Evolutionary conservation across 2,113 vertebrate species (phyloP).

Genomic region (Microcebus ravelobensis): DNA sequence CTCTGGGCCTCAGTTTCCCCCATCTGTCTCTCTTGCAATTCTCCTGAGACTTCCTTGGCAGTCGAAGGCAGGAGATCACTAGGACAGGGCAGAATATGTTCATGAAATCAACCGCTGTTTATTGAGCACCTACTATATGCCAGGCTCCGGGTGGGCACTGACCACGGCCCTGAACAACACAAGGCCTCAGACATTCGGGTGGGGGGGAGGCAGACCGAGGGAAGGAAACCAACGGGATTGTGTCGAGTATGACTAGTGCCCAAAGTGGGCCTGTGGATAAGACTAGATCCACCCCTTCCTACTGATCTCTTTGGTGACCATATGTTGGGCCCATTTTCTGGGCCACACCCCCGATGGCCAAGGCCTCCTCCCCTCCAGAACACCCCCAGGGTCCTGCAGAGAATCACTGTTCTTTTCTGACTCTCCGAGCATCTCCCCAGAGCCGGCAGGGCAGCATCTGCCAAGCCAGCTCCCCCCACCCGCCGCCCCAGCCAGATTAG

Average conservation of each 20-base stretch:
- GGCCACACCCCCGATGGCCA: neutral
- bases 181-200: neutral
- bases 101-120: neutral
- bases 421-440: neutral
- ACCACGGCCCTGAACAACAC: neutral
- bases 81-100: neutral
- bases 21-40: neutral
- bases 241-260: too few species aligned
- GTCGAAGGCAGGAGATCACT: neutral
- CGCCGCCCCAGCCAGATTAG: conserved; percentile 28
- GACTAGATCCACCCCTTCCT: neutral
- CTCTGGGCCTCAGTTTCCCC: neutral
- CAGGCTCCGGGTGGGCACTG: neutral
- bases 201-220: neutral
- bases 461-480: neutral
- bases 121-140: neutral
- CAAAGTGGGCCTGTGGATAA: too few species aligned
- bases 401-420: neutral
- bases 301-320: neutral
- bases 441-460: neutral
- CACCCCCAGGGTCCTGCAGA: neutral
- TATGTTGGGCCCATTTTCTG: neutral
- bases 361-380: neutral
- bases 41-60: neutral
- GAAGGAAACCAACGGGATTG: neutral